Percentiles rank a stretch among this genome's conserved stretches.
Evolutionary conservation across 2,113 vertebrate genomes (phyloP).

Genomic region (Himantopus leucocephalus): DNA sequence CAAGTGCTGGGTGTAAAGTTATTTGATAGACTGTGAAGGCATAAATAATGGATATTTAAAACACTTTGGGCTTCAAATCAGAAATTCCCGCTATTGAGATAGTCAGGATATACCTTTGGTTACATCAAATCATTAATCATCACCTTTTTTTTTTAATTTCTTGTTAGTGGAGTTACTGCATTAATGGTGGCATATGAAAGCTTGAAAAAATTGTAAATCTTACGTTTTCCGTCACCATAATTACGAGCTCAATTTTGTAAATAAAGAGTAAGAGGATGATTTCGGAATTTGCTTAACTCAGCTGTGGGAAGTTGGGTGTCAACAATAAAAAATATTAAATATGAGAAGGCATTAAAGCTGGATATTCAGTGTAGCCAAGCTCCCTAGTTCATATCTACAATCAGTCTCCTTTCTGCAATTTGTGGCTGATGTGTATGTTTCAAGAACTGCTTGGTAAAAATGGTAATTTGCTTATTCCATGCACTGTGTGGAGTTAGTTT

Average conservation of each 20-base stretch:
- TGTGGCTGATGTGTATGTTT: neutral
- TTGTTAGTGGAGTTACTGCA: neutral
- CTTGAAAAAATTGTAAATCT: neutral
- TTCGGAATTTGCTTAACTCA: neutral
- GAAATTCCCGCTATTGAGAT: neutral
- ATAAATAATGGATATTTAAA: constrained; percentile 23
- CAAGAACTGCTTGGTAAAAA: neutral
- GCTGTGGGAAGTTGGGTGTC: neutral
- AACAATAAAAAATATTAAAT: neutral
- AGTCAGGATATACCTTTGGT: neutral
- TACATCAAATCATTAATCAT: neutral
- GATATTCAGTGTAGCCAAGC: neutral
- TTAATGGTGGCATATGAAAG: neutral
- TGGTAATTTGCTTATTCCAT: neutral
- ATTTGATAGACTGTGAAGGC: neutral
- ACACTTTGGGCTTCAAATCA: neutral
- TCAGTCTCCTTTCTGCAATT: neutral
- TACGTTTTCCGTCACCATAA: neutral
- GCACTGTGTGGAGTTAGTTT: neutral
- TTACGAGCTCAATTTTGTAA: neutral
- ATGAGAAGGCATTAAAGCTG: neutral
- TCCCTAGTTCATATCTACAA: neutral
- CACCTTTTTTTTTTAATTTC: neutral
- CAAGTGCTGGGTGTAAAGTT: neutral
- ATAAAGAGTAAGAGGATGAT: neutral